A percentile compares a stretch with the other conserved stretches of the same genome.
Conservation (phyloP, 2,888 invertebrate genomes). For the Rotaria macrura region DNA sequence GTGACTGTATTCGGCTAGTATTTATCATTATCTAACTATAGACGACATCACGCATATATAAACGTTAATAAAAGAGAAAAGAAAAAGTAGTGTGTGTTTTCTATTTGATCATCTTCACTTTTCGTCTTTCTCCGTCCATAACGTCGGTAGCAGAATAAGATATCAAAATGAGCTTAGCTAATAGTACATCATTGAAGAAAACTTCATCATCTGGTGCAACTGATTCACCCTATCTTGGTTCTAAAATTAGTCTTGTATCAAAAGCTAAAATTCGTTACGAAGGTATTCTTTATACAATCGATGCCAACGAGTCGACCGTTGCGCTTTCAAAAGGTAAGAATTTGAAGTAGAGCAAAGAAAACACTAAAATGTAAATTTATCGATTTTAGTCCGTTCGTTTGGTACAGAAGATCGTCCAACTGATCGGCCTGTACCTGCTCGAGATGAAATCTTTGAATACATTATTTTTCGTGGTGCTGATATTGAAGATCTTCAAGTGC, state of each 20-base stretch:
- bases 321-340: constrained; percentile 86
- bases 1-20: background rate
- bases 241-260: constrained; percentile 97
- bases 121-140: background rate
- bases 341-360: background rate
- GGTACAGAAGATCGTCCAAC: constrained; percentile 96
- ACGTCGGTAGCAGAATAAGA: background rate
- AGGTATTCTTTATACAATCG: constrained; percentile 95
- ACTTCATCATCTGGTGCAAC: constrained; percentile 19
- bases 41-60: background rate
- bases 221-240: constrained; percentile 76
- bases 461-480: constrained; percentile 94
- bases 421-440: constrained; percentile 82
- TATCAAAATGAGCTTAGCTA: constrained; percentile 12
- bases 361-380: background rate
- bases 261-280: constrained; percentile 99
- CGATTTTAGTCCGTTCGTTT: constrained; percentile 77
- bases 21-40: background rate
- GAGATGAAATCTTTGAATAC: constrained; percentile 95
- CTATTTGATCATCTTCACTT: background rate
- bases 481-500: constrained; percentile 92
- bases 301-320: constrained; percentile 97
- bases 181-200: background rate
- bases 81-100: background rate
- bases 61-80: background rate